Base-by-base conservation (phyloP, 1,140 invertebrate species). In the Lasaia peninsularis region DNA sequence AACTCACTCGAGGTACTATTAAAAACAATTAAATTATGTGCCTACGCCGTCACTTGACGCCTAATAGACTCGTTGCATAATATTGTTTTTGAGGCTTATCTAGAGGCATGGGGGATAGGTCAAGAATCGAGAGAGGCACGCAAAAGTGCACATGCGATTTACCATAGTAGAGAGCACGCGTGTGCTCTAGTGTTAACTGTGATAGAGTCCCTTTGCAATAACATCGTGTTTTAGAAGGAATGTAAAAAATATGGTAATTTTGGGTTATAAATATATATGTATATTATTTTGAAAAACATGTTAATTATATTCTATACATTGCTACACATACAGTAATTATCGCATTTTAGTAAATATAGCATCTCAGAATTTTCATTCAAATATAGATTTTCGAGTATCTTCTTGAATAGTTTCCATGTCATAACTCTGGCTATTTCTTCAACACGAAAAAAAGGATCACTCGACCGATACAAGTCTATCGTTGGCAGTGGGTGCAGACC, bases 81-180 rank as follows among this genome's bases (percentile, higher is more conserved):
- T 37, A 37, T 37, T 37, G 34, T 37, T 37, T 37, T 37, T 12
- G 34, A 37, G 12, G 34, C 34, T 37, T 37, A 37, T 37, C 34
- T 37, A 37, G 34, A 6, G 12, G 34, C 34, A 6, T n/a, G 12
- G 12, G 34, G 7, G 12, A 37, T 37, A 37, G 34, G n/a, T 37
- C 34, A 37, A 12, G 34, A 37, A 37, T 37, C 5, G 14, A 37
- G n/a, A 37, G 34, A 37, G 12, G 34, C n/a, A 37, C 34, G 34
- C 34, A 37, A 37, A 37, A 37, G n/a, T 37, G 2, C 12, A 33
- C 32, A 33, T 33, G 32, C 32, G 8, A 33, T 33, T 9, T 33
- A 33, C 32, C 32, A 33, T 33, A 33, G 32, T 33, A 33, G 32
- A 33, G 32, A 33, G 32, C 32, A 9, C 32, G 32, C 32, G 8